phyloP scores from a whole-genome alignment of 2,797 vertebrate species.

The Pitangus sulphuratus region DNA sequence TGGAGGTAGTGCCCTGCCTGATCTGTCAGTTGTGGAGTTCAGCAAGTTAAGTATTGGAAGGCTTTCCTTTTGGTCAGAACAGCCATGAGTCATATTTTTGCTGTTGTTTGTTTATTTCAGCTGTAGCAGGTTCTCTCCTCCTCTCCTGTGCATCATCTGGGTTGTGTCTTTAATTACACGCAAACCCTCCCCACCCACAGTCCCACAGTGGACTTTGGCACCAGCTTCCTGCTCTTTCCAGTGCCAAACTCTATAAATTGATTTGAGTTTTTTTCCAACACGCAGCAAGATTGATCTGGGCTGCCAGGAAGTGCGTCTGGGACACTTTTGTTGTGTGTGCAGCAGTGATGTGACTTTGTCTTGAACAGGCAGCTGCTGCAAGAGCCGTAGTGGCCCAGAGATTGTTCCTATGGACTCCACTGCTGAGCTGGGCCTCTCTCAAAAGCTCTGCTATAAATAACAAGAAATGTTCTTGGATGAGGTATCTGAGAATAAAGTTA shows the following conservation, averaged over 20 bases:
- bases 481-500: neutral
- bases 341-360: neutral
- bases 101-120: neutral
- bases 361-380: neutral
- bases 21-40: neutral
- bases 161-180: neutral
- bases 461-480: neutral
- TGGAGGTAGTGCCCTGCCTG: neutral
- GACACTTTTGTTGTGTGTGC: neutral
- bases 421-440: neutral
- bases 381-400: neutral
- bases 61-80: neutral
- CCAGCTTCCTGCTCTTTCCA: neutral
- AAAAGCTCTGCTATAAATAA: neutral
- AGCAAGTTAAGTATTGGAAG: neutral
- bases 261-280: neutral
- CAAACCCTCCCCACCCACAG: fast-evolving
- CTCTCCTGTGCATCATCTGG: neutral
- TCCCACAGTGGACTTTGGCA: neutral
- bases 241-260: neutral
- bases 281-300: neutral
- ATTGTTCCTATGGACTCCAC: neutral
- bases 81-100: neutral
- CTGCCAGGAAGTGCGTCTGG: neutral
- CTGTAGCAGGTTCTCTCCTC: neutral